Conservation (phyloP, 2,888 invertebrate species). For the Idaea dimidiata region DNA sequence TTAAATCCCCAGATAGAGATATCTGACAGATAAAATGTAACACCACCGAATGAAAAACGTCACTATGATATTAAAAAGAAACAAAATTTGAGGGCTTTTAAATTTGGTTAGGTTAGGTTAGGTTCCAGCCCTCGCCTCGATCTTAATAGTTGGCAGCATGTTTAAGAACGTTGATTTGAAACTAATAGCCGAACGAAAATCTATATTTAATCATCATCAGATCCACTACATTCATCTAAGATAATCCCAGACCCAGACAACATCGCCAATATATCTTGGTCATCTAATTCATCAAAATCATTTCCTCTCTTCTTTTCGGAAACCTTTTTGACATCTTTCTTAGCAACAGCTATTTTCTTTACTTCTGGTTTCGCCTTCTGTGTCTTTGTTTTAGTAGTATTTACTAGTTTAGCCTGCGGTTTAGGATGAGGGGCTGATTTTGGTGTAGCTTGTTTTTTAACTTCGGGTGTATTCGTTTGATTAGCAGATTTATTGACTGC, state of each 20-base stretch:
- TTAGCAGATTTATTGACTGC: neutral
- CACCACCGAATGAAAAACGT: no score
- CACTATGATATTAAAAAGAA: no score
- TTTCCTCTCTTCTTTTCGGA: conserved; percentile 22
- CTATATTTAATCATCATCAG: conserved; percentile 47
- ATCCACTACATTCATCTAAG: conserved; percentile 63
- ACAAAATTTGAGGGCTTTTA: no score
- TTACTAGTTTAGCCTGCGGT: conserved; percentile 2
- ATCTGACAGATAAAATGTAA: no score
- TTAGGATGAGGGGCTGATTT: neutral
- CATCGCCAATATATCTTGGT: conserved; percentile 60
- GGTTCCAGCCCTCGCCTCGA: no score
- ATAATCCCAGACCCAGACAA: conserved; percentile 62
- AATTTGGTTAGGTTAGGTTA: no score
- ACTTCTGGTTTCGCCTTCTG: neutral
- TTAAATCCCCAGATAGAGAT: no score
- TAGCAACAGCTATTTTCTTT: neutral
- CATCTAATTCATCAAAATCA: conserved; percentile 59
- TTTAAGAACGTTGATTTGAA: no score
- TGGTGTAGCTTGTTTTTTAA: neutral
- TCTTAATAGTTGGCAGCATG: no score
- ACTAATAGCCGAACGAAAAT: no score
- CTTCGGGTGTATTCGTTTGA: neutral
- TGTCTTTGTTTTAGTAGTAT: conserved; percentile 2
- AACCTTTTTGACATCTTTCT: conserved; percentile 2